phyloP scores from a whole-genome alignment of 1,140 invertebrate genomes.

The Philaenus spumarius region DNA sequence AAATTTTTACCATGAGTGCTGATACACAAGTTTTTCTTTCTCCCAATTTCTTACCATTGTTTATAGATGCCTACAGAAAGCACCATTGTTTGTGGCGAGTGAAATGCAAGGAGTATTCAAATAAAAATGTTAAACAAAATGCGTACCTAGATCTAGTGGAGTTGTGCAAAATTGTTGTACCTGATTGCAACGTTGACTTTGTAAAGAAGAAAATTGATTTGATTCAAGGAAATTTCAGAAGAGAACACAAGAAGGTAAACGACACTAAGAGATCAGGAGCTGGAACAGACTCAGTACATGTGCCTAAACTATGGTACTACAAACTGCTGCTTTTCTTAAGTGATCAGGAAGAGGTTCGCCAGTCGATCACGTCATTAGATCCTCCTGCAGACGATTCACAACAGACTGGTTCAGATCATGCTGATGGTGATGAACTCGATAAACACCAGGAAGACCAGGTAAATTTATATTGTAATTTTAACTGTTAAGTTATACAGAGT shows the following conservation, averaged over 20 bases:
- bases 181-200: constrained; percentile 18
- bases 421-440: background rate
- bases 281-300: background rate
- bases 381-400: background rate
- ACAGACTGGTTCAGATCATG: background rate
- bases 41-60: too few relatives aligned
- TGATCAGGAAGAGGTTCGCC: background rate
- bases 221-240: too few relatives aligned
- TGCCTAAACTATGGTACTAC: constrained; percentile 1
- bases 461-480: background rate
- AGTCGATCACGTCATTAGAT: background rate
- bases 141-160: too few relatives aligned
- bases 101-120: too few relatives aligned
- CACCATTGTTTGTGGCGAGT: too few relatives aligned
- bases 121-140: too few relatives aligned
- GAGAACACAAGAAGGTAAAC: too few relatives aligned
- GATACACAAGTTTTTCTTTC: too few relatives aligned
- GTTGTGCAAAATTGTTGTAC: background rate
- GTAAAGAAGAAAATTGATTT: constrained; percentile 11
- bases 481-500: background rate
- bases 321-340: background rate
- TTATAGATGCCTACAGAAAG: too few relatives aligned
- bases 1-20: too few relatives aligned
- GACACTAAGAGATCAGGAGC: constrained; percentile 15
- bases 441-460: background rate